Conservation (phyloP, 1,140 invertebrate genomes). For the Orius insidiosus region DNA sequence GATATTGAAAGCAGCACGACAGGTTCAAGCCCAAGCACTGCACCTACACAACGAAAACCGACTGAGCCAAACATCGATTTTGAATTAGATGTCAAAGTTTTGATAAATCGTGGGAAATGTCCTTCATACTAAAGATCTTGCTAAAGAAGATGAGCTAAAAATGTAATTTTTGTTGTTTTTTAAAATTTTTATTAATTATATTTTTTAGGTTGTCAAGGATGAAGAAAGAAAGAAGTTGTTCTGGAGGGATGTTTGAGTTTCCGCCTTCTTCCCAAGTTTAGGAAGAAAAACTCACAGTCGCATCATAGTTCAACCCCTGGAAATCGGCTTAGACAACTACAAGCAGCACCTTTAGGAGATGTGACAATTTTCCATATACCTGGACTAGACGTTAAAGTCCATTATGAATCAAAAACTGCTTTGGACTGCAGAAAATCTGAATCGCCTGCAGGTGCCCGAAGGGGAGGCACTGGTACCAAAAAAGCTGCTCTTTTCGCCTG, state of each 20-base stretch:
- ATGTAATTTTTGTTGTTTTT: constrained; percentile 26
- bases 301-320: constrained; percentile 28
- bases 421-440: constrained; percentile 14
- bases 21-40: constrained; percentile 11
- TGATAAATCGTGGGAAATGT: constrained; percentile 93
- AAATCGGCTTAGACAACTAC: constrained; percentile 30
- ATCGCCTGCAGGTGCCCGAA: constrained; percentile 29
- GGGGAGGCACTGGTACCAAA: constrained; percentile 68
- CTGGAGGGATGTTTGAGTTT: constrained; percentile 48
- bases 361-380: constrained; percentile 88
- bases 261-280: constrained; percentile 33
- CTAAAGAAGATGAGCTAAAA: constrained; percentile 50
- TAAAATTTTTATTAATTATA: constrained; percentile 1
- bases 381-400: constrained; percentile 81
- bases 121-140: constrained; percentile 78
- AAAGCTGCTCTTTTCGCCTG: constrained; percentile 86
- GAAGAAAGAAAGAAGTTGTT: constrained; percentile 54
- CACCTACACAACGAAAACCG: constrained; percentile 29
- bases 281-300: constrained; percentile 30
- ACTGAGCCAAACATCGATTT: constrained; percentile 89
- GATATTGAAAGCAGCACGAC: constrained; percentile 13
- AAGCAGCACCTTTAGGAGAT: constrained; percentile 38
- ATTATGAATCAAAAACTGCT: constrained; percentile 67
- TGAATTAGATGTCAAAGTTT: constrained; percentile 92
- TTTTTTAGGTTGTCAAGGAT: constrained; percentile 32